These are phyloP conservation scores for Sesia apiformis DNA, from an alignment of 2,888 invertebrate species.

Conservation along the genomic window DNA sequence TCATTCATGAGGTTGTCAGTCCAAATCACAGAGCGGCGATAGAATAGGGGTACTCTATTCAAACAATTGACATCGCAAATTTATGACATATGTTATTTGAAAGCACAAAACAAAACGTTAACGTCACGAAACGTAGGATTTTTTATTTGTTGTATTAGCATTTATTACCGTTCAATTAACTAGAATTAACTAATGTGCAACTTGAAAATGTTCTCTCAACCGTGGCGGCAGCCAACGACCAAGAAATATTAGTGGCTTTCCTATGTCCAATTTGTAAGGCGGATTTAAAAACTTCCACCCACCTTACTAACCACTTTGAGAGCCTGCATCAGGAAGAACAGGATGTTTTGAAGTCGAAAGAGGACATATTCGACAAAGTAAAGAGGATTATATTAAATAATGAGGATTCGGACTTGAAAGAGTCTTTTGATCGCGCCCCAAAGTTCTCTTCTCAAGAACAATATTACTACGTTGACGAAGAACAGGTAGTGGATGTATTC, in stretches of 20 bases:
- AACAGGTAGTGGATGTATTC: constrained; percentile 78
- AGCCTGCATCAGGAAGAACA: constrained; percentile 90
- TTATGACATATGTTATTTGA: too few species aligned
- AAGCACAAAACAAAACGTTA: too few species aligned
- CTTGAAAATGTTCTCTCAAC: constrained; percentile 15
- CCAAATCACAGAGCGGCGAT: too few species aligned
- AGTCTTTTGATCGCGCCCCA: constrained; percentile 71
- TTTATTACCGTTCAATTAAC: background rate
- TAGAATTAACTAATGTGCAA: too few species aligned
- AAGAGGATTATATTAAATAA: constrained; percentile 90
- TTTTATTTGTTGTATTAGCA: too few species aligned
- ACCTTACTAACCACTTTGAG: constrained; percentile 92
- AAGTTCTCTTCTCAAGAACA: constrained; percentile 53
- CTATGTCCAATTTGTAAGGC: constrained; percentile 95
- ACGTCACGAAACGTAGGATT: too few species aligned
- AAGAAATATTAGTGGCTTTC: constrained; percentile 91
- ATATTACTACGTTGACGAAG: constrained; percentile 45
- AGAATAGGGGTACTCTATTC: too few species aligned
- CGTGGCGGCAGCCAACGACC: constrained; percentile 63
- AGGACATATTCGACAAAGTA: constrained; percentile 90
- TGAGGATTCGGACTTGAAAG: constrained; percentile 78
- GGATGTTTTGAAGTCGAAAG: constrained; percentile 86
- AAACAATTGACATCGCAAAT: too few species aligned
- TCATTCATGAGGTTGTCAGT: too few species aligned
- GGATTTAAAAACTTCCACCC: constrained; percentile 88